Evolutionary conservation across 2,797 vertebrate species (phyloP).

Genomic region (Eutrigla gurnardus): DNA sequence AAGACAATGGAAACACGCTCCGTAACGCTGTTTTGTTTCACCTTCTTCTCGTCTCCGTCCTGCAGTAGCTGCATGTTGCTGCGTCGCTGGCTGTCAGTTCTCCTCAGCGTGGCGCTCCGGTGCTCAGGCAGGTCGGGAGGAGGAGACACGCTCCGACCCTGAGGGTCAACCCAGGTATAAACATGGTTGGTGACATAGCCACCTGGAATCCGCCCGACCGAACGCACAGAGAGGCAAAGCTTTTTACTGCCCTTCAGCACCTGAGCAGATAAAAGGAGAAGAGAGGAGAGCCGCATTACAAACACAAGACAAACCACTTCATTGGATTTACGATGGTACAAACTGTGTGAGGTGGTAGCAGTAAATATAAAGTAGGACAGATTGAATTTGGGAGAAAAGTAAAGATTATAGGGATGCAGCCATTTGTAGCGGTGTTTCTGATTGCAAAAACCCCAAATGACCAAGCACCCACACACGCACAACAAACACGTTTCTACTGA

Average conservation of each 20-base stretch:
- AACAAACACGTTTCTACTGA: slow-evolving; percentile 22
- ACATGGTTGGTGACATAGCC: slow-evolving; percentile 97
- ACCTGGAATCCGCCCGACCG: slow-evolving; percentile 92
- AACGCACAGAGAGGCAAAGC: slow-evolving; percentile 91
- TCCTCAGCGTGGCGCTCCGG: slow-evolving; percentile 84
- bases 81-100: slow-evolving; percentile 87
- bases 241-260: slow-evolving; percentile 97
- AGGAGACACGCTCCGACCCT: slow-evolving; percentile 89
- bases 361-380: slow-evolving; percentile 22
- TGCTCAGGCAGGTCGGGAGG: slow-evolving; percentile 86
- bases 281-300: not conserved
- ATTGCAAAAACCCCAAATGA: slow-evolving; percentile 17
- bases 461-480: slow-evolving; percentile 16
- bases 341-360: not conserved
- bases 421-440: not conserved
- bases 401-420: slow-evolving; percentile 29
- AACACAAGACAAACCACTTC: slow-evolving; percentile 5
- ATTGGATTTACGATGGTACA: slow-evolving; percentile 8
- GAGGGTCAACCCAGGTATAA: slow-evolving; percentile 96
- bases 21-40: slow-evolving; percentile 58
- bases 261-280: slow-evolving; percentile 82
- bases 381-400: slow-evolving; percentile 21
- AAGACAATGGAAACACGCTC: not conserved
- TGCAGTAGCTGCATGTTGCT: slow-evolving; percentile 94
- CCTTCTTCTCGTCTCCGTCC: slow-evolving; percentile 97